Conservation (phyloP, 1,140 invertebrate species). For the Magallana gigas region DNA sequence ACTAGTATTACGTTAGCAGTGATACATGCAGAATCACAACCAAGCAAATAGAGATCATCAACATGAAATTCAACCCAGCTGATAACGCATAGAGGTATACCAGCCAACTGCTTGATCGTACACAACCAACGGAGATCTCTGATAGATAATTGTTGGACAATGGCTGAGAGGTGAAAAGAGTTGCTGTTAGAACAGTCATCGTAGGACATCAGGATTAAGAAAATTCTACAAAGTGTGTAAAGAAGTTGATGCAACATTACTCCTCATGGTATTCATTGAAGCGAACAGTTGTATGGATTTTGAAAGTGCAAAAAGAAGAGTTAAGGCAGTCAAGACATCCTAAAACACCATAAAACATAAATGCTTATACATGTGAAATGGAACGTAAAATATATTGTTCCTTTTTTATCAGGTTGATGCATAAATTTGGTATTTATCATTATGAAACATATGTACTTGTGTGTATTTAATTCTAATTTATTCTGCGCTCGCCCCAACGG, state of each 20-base stretch:
- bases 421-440: no score
- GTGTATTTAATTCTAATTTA: no score
- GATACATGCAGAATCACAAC: slow-evolving; percentile 49
- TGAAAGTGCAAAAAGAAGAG: neutral
- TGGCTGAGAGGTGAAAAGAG: neutral
- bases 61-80: slow-evolving; percentile 21
- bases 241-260: neutral
- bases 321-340: no score
- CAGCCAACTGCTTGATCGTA: no score
- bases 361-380: no score
- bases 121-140: neutral
- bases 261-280: neutral
- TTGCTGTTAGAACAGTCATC: neutral
- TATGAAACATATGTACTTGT: no score
- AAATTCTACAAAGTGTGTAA: neutral
- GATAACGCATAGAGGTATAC: no score
- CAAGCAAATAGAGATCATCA: slow-evolving; percentile 44
- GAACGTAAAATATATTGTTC: no score
- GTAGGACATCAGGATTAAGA: neutral
- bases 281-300: neutral
- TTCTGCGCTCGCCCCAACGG: no score
- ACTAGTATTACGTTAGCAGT: slow-evolving; percentile 39
- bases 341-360: no score
- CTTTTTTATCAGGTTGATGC: no score
- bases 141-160: neutral